A percentile compares a stretch with the other conserved stretches of the same genome.
phyloP scores from a whole-genome alignment of 2,888 invertebrate genomes.

The Eupithecia centaureata region DNA sequence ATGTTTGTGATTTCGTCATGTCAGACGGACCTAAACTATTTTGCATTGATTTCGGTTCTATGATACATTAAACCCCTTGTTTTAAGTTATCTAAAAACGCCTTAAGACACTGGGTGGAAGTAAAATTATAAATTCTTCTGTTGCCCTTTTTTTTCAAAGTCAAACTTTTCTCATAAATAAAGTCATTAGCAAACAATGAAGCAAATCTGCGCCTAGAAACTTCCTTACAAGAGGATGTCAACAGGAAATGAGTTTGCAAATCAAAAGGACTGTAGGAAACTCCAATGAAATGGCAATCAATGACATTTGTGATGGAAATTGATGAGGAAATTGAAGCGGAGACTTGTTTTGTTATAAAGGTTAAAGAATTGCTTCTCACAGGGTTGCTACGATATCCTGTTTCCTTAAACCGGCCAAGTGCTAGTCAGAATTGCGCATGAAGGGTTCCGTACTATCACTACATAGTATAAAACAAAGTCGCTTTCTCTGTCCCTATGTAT shows the following conservation, averaged over 20 bases:
- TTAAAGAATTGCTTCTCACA: not conserved
- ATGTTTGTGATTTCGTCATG: too few species aligned
- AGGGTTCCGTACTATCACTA: too few species aligned
- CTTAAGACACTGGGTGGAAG: too few species aligned
- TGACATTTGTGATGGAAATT: constrained; percentile 24
- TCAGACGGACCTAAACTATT: too few species aligned
- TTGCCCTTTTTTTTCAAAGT: not conserved
- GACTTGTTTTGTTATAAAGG: not conserved
- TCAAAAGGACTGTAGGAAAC: constrained; percentile 29
- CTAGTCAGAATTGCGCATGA: too few species aligned
- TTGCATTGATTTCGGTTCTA: too few species aligned
- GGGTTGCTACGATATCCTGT: not conserved
- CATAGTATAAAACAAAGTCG: too few species aligned
- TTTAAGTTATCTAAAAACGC: too few species aligned
- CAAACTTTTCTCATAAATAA: not conserved
- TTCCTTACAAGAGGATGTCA: not conserved
- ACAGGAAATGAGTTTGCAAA: constrained; percentile 24
- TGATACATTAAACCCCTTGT: too few species aligned
- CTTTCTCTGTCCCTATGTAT: too few species aligned
- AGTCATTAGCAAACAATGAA: not conserved
- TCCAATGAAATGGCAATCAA: constrained; percentile 24
- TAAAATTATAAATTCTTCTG: not conserved
- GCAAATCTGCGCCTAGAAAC: not conserved
- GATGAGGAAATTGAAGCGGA: constrained; percentile 3
- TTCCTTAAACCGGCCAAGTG: too few species aligned